These are phyloP conservation scores for Gila orcuttii DNA, from an alignment of 2,113 vertebrate species.

Conservation along the genomic window DNA sequence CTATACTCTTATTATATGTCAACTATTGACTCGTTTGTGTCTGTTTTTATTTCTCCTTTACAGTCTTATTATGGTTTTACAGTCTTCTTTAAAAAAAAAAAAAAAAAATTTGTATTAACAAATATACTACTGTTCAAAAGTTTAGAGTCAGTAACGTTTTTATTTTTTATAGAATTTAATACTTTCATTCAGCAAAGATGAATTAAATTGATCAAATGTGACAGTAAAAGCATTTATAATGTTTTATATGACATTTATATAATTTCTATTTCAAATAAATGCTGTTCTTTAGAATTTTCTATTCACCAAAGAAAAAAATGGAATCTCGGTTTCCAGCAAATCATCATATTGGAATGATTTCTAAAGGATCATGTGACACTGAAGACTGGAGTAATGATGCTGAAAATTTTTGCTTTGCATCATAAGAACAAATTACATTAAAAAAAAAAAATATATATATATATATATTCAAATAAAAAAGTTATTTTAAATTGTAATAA, in stretches of 20 bases:
- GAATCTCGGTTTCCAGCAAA: not conserved
- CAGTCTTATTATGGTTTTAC: not conserved
- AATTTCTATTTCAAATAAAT: not conserved
- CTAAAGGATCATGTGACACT: not conserved
- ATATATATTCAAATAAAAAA: not conserved
- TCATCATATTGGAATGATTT: not conserved
- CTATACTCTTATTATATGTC: not conserved
- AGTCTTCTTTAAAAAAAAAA: not conserved
- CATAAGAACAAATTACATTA: too few species aligned
- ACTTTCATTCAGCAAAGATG: not conserved
- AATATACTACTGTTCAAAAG: too few species aligned
- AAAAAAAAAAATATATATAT: too few species aligned
- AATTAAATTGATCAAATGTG: not conserved
- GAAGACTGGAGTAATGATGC: not conserved
- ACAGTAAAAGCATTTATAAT: not conserved
- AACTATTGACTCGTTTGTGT: not conserved
- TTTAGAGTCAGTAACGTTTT: too few species aligned
- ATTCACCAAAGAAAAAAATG: not conserved
- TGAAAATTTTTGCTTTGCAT: not conserved
- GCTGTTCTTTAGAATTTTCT: not conserved
- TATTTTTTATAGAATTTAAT: not conserved
- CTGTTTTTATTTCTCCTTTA: not conserved
- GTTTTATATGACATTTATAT: not conserved
- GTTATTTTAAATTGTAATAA: not conserved
- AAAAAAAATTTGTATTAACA: too few species aligned